These are phyloP conservation scores for Sylvietta virens DNA, from an alignment of 2,113 vertebrate species.

Conservation along the genomic window DNA sequence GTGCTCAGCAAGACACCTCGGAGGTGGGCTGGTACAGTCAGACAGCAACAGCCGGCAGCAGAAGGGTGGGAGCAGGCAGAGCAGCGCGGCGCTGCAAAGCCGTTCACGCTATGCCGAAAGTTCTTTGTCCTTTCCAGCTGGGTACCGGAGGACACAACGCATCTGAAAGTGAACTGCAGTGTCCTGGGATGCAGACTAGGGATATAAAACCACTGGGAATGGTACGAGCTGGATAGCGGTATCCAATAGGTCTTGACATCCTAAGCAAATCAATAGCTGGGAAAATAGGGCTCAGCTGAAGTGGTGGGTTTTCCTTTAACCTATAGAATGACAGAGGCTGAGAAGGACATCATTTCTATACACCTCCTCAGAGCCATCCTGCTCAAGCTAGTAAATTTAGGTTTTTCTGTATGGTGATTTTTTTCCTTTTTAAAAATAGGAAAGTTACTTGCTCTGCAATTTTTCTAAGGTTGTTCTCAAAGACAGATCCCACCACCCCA, in stretches of 20 bases:
- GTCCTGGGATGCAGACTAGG: neutral
- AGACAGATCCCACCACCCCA: neutral
- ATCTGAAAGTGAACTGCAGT: neutral
- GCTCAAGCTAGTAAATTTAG: neutral
- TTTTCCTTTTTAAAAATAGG: neutral
- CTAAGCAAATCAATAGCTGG: neutral
- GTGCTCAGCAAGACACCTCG: neutral
- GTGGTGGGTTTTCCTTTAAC: neutral
- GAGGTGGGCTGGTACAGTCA: neutral
- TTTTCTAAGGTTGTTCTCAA: neutral
- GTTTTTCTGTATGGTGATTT: neutral
- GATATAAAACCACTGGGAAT: neutral
- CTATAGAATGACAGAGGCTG: neutral
- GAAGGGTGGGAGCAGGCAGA: neutral
- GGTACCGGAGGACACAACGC: neutral
- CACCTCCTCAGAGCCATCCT: neutral
- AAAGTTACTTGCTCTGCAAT: neutral
- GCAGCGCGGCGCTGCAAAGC: constrained; percentile 11
- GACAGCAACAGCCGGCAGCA: neutral
- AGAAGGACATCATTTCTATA: neutral
- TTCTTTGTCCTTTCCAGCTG: constrained; percentile 48
- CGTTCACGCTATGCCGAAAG: neutral
- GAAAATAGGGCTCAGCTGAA: neutral
- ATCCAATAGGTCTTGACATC: neutral
- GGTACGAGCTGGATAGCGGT: neutral